A percentile compares a stretch with the other conserved stretches of the same genome.
Conservation (phyloP, 2,113 vertebrate species). For the Glareola pratincola region DNA sequence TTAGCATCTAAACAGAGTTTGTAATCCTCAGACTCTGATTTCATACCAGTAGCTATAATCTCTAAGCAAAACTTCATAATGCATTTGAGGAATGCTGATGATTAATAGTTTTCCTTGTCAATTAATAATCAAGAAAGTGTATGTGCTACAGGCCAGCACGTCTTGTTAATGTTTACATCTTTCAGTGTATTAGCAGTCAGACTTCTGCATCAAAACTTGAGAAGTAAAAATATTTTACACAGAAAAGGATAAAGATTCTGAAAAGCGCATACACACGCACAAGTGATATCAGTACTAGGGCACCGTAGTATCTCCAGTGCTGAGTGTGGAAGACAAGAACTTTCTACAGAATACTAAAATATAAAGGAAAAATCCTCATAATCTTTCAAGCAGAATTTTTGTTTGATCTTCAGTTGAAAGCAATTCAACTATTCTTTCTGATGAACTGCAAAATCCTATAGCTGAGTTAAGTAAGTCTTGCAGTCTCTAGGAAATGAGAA, state of each 20-base stretch:
- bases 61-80: not conserved
- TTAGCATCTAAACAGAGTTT: not conserved
- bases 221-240: not conserved
- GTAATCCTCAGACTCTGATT: not conserved
- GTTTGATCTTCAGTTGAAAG: not conserved
- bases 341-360: not conserved
- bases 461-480: not conserved
- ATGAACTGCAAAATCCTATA: not conserved
- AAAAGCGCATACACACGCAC: not conserved
- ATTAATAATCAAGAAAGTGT: not conserved
- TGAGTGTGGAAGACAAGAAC: not conserved
- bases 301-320: not conserved
- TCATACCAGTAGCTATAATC: not conserved
- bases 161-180: not conserved
- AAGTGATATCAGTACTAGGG: not conserved
- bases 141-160: not conserved
- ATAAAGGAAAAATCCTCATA: not conserved
- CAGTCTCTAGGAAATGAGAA: not conserved
- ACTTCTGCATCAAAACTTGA: not conserved
- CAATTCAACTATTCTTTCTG: not conserved
- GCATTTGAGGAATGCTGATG: not conserved
- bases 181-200: not conserved
- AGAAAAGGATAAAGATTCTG: not conserved
- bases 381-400: not conserved
- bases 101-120: not conserved